These are phyloP conservation scores for Pithys albifrons DNA, from an alignment of 2,113 vertebrate genomes.

Conservation along the genomic window DNA sequence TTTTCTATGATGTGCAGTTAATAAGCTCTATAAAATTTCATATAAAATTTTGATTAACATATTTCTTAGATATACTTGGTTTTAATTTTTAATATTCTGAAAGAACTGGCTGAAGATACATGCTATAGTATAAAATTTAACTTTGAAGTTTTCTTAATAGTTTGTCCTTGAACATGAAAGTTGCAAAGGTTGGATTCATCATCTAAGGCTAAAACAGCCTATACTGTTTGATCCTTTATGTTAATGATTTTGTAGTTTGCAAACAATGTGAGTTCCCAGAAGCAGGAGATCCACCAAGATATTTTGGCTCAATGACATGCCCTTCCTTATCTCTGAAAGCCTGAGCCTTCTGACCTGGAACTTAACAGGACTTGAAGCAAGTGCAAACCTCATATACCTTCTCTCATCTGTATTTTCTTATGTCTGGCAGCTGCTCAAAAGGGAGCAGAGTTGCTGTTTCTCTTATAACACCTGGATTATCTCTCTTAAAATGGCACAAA, in stretches of 20 bases:
- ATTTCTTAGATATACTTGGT: background rate
- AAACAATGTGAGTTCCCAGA: background rate
- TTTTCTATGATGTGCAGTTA: background rate
- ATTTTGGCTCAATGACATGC: background rate
- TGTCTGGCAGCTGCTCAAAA: background rate
- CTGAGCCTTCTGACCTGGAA: background rate
- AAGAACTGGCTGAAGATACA: background rate
- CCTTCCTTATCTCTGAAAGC: background rate
- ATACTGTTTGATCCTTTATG: background rate
- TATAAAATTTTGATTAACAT: background rate
- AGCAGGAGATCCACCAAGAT: background rate
- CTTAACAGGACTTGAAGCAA: background rate
- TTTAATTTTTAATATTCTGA: background rate
- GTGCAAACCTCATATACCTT: background rate
- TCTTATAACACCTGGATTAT: background rate
- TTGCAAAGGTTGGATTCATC: background rate
- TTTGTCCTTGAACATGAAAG: background rate
- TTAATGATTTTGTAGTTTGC: background rate
- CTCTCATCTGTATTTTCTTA: background rate
- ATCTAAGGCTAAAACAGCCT: background rate
- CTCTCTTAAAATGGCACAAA: background rate
- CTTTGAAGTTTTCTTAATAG: background rate
- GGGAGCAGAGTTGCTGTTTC: background rate
- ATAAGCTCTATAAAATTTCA: background rate
- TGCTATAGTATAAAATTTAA: background rate